A percentile compares a stretch with the other conserved stretches of the same genome.
Evolutionary conservation across 2,888 invertebrate genomes (phyloP).

Genomic region (Amblyjoppa fuscipennis): DNA sequence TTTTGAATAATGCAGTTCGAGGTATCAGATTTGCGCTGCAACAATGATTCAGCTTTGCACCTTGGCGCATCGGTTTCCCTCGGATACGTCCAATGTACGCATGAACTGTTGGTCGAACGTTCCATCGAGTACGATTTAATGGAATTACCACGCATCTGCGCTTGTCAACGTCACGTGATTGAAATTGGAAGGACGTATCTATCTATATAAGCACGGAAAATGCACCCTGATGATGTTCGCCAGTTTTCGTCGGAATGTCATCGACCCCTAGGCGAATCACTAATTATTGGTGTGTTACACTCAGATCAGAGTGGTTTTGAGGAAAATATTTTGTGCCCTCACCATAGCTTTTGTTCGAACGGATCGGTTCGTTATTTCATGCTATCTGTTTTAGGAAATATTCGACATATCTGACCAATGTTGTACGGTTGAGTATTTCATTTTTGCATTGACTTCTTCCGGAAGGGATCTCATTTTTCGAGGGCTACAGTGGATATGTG

Average conservation of each 20-base stretch:
- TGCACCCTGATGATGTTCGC: not conserved
- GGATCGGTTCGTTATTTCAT: not conserved
- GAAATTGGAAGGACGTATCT: not conserved
- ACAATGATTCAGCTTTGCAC: not conserved
- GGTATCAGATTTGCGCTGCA: conserved; percentile 5
- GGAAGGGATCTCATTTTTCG: too few species aligned
- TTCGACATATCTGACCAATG: too few species aligned
- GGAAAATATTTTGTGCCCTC: not conserved
- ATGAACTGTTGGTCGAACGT: not conserved
- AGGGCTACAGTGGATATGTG: too few species aligned
- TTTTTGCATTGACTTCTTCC: too few species aligned
- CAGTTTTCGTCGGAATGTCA: not conserved
- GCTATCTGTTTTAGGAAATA: not conserved
- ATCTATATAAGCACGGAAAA: not conserved
- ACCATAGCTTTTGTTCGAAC: not conserved
- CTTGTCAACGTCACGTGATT: not conserved
- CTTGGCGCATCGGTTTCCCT: not conserved
- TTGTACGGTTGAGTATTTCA: too few species aligned
- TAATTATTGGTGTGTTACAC: too few species aligned
- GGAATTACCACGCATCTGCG: not conserved
- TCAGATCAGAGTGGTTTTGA: not conserved
- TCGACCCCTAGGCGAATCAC: too few species aligned
- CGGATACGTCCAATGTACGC: not conserved
- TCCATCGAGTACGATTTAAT: not conserved
- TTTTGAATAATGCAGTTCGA: not conserved